Evolutionary conservation across 2,113 vertebrate species (phyloP).

Genomic region (Morone saxatilis): DNA sequence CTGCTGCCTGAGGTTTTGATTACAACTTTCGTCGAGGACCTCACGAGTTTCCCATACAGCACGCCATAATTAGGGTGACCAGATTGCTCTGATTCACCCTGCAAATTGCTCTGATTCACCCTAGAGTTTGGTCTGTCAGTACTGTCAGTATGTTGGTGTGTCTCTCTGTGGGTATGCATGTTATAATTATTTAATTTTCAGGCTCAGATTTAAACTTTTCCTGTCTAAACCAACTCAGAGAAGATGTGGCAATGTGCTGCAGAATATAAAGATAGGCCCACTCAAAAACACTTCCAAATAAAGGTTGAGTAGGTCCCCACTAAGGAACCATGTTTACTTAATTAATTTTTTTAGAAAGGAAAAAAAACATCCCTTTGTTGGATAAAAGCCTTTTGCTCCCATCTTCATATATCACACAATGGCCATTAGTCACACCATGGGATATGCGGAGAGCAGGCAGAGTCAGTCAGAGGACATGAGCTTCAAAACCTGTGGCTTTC

Average conservation of each 20-base stretch:
- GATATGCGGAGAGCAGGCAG: background rate
- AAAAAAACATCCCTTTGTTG: background rate
- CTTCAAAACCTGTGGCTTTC: background rate
- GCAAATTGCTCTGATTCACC: constrained; percentile 41
- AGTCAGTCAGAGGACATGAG: background rate
- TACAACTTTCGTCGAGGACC: constrained; percentile 53
- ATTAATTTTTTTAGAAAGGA: background rate
- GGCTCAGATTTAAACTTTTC: background rate
- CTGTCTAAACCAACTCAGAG: background rate
- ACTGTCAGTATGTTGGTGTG: background rate
- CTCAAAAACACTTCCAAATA: background rate
- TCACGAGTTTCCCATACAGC: constrained; percentile 38
- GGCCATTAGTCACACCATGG: background rate
- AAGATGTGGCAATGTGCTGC: background rate
- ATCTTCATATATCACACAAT: background rate
- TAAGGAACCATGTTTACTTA: background rate
- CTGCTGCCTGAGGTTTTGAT: constrained; percentile 59
- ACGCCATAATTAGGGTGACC: constrained; percentile 66
- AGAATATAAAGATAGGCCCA: background rate
- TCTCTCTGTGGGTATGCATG: background rate
- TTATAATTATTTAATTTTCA: background rate
- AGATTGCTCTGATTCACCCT: constrained; percentile 55
- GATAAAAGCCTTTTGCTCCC: background rate
- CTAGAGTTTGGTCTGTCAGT: constrained; percentile 19
- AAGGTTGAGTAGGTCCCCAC: background rate